These are phyloP conservation scores for Hydra vulgaris DNA, from an alignment of 30 jellyfish, hydroid and myxozoan species.

Conservation along the genomic window DNA sequence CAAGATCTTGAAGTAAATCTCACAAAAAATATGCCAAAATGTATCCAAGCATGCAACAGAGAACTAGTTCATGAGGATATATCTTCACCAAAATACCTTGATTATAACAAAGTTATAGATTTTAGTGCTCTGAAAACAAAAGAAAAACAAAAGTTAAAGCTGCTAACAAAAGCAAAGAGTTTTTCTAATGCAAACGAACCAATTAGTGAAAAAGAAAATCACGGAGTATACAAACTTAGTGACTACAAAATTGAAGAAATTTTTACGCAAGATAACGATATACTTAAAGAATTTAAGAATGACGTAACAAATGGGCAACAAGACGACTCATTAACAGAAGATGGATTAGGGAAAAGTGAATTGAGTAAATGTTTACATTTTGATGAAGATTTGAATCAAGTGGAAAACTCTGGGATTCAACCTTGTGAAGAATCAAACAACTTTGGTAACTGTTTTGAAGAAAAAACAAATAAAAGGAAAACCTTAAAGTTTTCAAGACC, in stretches of 20 bases:
- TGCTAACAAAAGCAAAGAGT: no score
- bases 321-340: no score
- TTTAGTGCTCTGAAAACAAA: not conserved
- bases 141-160: not conserved
- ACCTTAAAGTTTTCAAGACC: not conserved
- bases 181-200: not conserved
- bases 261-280: no score
- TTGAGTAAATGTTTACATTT: not conserved
- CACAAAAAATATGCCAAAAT: not conserved
- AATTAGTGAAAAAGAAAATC: not conserved
- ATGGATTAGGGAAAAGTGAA: not conserved
- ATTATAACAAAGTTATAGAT: not conserved
- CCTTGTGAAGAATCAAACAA: no score
- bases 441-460: no score
- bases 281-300: no score
- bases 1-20: not conserved
- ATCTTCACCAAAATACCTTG: not conserved
- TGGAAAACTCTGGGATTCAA: no score
- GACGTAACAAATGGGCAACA: no score
- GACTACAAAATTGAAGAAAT: no score
- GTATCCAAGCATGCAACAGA: no score
- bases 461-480: not conserved
- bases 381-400: no score
- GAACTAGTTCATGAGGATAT: not conserved
- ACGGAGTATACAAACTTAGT: not conserved